Evolutionary conservation across 2,113 vertebrate species (phyloP), one percentile per base, ranked within the genome.

Genomic region (Oxygymnocypris stewartii): DNA sequence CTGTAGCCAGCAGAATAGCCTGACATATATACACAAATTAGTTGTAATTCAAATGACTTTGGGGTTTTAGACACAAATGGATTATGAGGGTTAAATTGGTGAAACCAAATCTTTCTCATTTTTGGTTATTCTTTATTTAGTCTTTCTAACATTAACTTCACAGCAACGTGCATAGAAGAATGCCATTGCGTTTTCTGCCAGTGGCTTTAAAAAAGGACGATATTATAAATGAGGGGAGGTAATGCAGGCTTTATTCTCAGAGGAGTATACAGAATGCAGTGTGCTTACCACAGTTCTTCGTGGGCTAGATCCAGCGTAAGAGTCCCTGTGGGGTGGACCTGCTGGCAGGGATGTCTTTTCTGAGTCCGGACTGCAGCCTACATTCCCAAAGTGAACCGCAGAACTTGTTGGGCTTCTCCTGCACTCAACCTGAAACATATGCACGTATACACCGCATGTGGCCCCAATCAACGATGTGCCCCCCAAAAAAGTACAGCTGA

Each of bases 331-430:
- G 79, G 67, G 80, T 88, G 65, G 86, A 84, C 85, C 71, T 87
- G 85, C 79, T 57, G 61, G 84, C 51, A 82, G 51, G 25, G 44
- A 88, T 90, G 86, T 37, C 76, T 90, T 87, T 90, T 87, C 89
- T 73, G 23, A 11, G 79, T 87, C 67, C 79, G 25, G 25, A 59
- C 57, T 51, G 31, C 23, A 89, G 37, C 37, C 82, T 86, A 65
- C 71, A 31, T 61, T 35, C 47, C 80, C 49, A 47, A 61, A 79
- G 63, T 59, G 13, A 75, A 79, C 81, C 35, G 40, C 69, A 74
- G 67, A 18, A 63, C 79, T 84, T 47, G 79, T 77, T 35, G 51
- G 28, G 82, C 23, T 85, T 57, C 71, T 80, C 67, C 79, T 85
- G 51, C 16, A 40, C 54, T 83, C 84, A 90, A 82, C 61, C 74